Percentiles rank a stretch among this genome's conserved stretches.
Evolutionary conservation across 2,888 invertebrate species (phyloP).

Genomic region (Tridacna gigas): DNA sequence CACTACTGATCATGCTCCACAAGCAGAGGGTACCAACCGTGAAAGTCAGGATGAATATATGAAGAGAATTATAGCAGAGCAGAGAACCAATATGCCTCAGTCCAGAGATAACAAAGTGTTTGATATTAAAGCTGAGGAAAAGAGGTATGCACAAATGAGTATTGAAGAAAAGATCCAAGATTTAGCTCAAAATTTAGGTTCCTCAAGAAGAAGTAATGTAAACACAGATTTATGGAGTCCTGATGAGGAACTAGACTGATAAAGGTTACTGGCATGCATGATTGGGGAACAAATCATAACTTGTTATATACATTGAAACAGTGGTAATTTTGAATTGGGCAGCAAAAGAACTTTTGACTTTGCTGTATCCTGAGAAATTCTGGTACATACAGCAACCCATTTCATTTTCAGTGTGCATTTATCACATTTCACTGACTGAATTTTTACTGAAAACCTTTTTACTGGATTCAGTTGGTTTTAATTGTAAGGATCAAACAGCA

Average conservation of each 20-base stretch:
- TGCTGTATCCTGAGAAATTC: too few species aligned
- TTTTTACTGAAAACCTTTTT: too few species aligned
- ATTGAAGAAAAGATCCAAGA: constrained; percentile 69
- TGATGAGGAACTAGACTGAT: constrained; percentile 62
- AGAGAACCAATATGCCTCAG: constrained; percentile 31
- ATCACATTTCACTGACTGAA: too few species aligned
- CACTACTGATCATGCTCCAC: constrained; percentile 32
- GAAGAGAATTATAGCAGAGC: constrained; percentile 26
- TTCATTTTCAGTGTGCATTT: too few species aligned
- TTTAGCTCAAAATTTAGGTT: constrained; percentile 66
- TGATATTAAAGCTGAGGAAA: constrained; percentile 52
- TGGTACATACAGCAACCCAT: too few species aligned
- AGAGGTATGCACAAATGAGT: constrained; percentile 56
- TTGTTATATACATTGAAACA: too few species aligned
- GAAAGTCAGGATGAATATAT: constrained; percentile 16
- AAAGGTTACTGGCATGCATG: too few species aligned
- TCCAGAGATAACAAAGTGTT: constrained; percentile 38
- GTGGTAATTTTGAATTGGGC: too few species aligned
- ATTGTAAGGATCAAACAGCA: too few species aligned
- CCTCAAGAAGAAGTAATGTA: constrained; percentile 39
- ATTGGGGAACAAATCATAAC: too few species aligned
- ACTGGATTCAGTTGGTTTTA: too few species aligned
- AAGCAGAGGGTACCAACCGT: constrained; percentile 9
- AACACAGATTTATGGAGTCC: constrained; percentile 56
- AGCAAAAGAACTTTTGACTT: too few species aligned